Evolutionary conservation across 1,140 invertebrate genomes (phyloP).

Genomic region (Hyles vespertilio): DNA sequence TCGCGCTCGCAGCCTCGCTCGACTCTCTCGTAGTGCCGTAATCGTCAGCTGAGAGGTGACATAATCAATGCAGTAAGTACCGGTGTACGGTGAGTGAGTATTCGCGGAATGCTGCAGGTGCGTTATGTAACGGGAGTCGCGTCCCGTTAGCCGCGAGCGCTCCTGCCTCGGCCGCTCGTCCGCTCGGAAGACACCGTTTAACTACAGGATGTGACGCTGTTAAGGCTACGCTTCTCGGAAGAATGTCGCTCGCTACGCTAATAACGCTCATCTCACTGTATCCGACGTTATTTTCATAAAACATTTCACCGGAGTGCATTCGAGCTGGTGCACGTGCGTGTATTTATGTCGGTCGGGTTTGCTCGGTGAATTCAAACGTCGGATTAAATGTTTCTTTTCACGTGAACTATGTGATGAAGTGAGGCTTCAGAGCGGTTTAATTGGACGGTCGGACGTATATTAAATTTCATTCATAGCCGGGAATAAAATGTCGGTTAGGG

Average conservation of each 20-base stretch:
- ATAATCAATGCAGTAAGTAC: constrained; percentile 72
- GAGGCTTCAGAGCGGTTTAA: constrained; percentile 22
- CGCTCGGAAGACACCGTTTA: constrained; percentile 10
- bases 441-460: constrained; percentile 34
- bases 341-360: too few species aligned
- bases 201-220: constrained; percentile 20
- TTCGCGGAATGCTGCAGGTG: constrained; percentile 54
- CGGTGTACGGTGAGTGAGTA: constrained; percentile 51
- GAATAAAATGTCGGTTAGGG: constrained; percentile 10
- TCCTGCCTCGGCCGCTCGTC: background rate
- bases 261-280: background rate
- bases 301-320: background rate
- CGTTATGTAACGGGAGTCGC: constrained; percentile 63
- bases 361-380: background rate
- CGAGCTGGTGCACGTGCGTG: too few species aligned
- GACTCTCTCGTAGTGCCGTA: constrained; percentile 48
- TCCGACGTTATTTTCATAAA: constrained; percentile 2
- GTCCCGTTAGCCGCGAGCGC: background rate
- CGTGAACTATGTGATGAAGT: constrained; percentile 2
- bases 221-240: constrained; percentile 20
- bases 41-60: constrained; percentile 67
- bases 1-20: constrained; percentile 22
- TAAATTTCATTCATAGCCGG: constrained; percentile 35
- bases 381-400: constrained; percentile 4
- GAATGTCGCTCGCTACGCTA: constrained; percentile 7